Percentiles rank a stretch among this genome's conserved stretches.
These are phyloP conservation scores for Caerostris extrusa DNA, from an alignment of 1,140 invertebrate genomes.

Conservation along the genomic window DNA sequence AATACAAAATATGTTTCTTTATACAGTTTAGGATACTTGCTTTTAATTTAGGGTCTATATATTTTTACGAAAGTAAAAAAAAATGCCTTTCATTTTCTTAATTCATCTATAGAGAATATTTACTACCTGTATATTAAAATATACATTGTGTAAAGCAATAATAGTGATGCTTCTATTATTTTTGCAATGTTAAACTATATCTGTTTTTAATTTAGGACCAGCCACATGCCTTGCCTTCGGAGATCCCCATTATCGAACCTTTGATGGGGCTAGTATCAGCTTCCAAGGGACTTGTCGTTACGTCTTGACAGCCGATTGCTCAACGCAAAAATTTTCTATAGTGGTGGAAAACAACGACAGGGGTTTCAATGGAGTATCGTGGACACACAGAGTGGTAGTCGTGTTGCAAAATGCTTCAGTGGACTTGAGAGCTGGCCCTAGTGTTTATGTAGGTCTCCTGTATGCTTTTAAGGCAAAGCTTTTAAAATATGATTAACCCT, in stretches of 20 bases:
- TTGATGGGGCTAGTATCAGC: conserved; percentile 94
- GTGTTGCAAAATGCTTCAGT: conserved; percentile 64
- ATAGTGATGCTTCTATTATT: no score
- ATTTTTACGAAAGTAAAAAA: no score
- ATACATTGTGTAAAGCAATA: no score
- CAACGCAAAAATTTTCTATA: conserved; percentile 64
- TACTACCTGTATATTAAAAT: no score
- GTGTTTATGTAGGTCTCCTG: conserved; percentile 55
- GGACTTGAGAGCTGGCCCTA: conserved; percentile 58
- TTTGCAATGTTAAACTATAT: background rate
- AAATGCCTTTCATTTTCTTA: no score
- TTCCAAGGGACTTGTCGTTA: conserved; percentile 85
- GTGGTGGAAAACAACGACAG: conserved; percentile 74
- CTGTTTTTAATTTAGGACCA: conserved; percentile 50
- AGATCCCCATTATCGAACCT: conserved; percentile 96
- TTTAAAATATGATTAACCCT: no score
- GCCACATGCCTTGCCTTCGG: conserved; percentile 93
- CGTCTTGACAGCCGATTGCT: conserved; percentile 71
- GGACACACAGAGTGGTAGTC: conserved; percentile 73
- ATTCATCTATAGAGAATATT: no score
- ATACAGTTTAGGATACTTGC: no score
- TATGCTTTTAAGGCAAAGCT: no score
- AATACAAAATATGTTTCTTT: no score
- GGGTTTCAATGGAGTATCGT: conserved; percentile 77
- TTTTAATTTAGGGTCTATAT: no score